Evolutionary conservation across 2,888 invertebrate genomes (phyloP).

Genomic region (Notodonta ziczac): DNA sequence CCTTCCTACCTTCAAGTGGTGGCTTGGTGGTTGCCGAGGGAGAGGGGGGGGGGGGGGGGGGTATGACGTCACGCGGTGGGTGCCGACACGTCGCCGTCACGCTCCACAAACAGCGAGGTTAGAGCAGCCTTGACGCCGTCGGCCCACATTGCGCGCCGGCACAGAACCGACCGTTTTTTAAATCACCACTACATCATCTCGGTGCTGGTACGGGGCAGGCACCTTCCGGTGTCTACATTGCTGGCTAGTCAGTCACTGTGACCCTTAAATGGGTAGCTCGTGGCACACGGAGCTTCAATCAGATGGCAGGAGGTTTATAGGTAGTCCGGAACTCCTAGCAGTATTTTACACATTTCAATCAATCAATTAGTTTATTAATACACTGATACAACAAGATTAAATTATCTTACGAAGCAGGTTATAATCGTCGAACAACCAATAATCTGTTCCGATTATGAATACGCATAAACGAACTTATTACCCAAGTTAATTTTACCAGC

Average conservation of each 20-base stretch:
- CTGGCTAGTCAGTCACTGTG: slow-evolving; percentile 30
- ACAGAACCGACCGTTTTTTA: slow-evolving; percentile 71
- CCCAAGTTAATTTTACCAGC: too few species aligned
- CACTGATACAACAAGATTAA: too few species aligned
- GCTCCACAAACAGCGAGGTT: slow-evolving; percentile 84
- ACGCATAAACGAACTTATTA: too few species aligned
- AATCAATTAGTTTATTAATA: too few species aligned
- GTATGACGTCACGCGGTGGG: slow-evolving; percentile 78
- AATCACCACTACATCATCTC: slow-evolving; percentile 57
- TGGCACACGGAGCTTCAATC: background rate
- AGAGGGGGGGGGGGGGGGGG: slow-evolving; percentile 30
- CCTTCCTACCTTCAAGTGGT: slow-evolving; percentile 1
- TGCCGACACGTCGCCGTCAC: slow-evolving; percentile 83
- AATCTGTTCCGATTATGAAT: too few species aligned
- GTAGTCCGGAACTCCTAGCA: too few species aligned
- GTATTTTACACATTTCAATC: too few species aligned
- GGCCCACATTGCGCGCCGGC: slow-evolving; percentile 79
- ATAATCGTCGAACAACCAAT: too few species aligned
- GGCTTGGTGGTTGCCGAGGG: slow-evolving; percentile 14
- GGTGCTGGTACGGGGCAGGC: slow-evolving; percentile 42
- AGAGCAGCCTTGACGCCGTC: slow-evolving; percentile 76
- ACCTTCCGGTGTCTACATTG: slow-evolving; percentile 52
- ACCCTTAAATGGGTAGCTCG: slow-evolving; percentile 9
- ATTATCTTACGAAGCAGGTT: too few species aligned
- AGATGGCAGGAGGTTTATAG: too few species aligned